Evolutionary conservation across 2,113 vertebrate species (phyloP), one percentile per base, ranked within the genome.

Genomic region (Phrynocephalus versicolor): DNA sequence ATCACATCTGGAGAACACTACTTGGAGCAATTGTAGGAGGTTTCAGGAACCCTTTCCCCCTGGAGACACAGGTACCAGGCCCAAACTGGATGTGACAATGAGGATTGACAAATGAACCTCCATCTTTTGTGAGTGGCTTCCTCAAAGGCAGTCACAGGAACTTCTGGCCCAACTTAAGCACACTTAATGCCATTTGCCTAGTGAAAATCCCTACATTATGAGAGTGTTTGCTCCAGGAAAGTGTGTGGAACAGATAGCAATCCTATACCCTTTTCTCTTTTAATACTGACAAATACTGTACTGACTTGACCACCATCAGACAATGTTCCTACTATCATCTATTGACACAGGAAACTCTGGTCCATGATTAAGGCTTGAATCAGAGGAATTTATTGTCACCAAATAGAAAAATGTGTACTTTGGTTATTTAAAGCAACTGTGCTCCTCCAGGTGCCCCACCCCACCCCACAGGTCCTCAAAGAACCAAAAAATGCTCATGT

Each of bases 301-400:
- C n/a, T n/a, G n/a, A n/a, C n/a, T 77, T 79, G 89, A 94, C 81
- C 90, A 91, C 88, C 91, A 90, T 93, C 89, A 92, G 83, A 83
- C 87, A 85, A 88, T 51, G 90, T 30, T 64, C 37, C 45, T 72
- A 35, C 12, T 30, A 6, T 60, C 41, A n/a, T 30, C 41, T 55
- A 35, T 92, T 90, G 88, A 91, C 88, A 90, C 92, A 95, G 91
- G 91, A 93, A 93, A 91, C 77, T 15, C 2, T 88, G 84, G 86
- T 91, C 81, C 76, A 80, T 86, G 89, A 89, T 88, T 90, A 92
- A 91, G 92, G 91, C 92, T 94, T 94, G 92, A 93, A 95, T 94
- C 92, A 94, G 89, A 95, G 92, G 91, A 89, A 92, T 92, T 91
- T 88, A 92, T 92, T 90, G 92, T 90, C 65, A 91, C 79, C 85